Percentiles rank a stretch among this genome's conserved stretches.
phyloP scores from a whole-genome alignment of 2,797 vertebrate genomes.

The Gymnothorax reevesii region DNA sequence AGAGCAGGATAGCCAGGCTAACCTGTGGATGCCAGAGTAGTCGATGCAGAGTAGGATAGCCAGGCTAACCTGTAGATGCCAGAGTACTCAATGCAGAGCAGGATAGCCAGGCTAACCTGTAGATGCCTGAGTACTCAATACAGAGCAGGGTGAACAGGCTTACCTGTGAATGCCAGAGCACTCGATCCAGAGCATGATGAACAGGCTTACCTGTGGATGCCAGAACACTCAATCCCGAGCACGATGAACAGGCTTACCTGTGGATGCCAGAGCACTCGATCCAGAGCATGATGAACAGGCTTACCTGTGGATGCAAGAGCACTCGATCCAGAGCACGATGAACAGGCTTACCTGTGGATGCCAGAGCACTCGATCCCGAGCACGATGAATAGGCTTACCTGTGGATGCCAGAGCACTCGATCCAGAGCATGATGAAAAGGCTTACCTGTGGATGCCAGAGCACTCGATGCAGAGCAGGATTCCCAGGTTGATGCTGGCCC shows the following conservation, averaged over 20 bases:
- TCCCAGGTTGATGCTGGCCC: conserved; percentile 98
- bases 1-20: conserved; percentile 84
- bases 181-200: not conserved
- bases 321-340: conserved; percentile 96
- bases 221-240: conserved; percentile 97
- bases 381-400: too few species aligned
- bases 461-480: conserved; percentile 98
- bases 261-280: conserved; percentile 80
- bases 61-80: conserved; percentile 61
- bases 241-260: conserved; percentile 86
- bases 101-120: conserved; percentile 87
- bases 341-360: too few species aligned
- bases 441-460: conserved; percentile 95
- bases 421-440: not conserved
- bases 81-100: conserved; percentile 97
- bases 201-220: conserved; percentile 88
- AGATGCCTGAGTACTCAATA: conserved; percentile 97
- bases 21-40: conserved; percentile 99
- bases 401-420: not conserved
- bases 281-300: conserved; percentile 82
- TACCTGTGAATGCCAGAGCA: not conserved
- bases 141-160: conserved; percentile 96
- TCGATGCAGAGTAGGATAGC: too few species aligned
- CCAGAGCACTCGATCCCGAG: too few species aligned
- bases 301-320: conserved; percentile 97